phyloP scores from a whole-genome alignment of 2,113 vertebrate genomes.

The Mesitornis unicolor region DNA sequence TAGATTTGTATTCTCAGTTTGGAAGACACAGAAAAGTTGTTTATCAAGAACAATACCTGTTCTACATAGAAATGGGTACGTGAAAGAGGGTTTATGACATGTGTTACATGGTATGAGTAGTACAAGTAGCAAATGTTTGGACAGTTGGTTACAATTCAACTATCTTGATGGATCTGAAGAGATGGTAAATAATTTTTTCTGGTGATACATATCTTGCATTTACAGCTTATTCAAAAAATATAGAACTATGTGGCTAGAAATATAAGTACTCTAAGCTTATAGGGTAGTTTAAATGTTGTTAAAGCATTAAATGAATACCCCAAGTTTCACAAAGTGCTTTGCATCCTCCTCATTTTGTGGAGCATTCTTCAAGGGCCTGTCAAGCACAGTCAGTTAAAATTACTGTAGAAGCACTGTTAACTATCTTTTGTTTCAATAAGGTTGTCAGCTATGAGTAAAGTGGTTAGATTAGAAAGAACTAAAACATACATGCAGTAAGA shows the following conservation, averaged over 20 bases:
- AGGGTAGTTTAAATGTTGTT: slow-evolving; percentile 1
- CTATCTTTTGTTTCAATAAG: background rate
- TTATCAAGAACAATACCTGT: background rate
- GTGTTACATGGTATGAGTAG: slow-evolving; percentile 17
- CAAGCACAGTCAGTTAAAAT: background rate
- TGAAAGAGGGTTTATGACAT: slow-evolving; percentile 30
- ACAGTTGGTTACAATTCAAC: background rate
- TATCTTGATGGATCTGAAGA: background rate
- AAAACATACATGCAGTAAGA: background rate
- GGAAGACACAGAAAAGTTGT: background rate
- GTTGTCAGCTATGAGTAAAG: background rate
- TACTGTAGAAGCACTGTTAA: background rate
- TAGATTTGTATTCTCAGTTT: background rate
- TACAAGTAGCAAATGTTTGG: background rate
- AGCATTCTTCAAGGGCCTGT: background rate
- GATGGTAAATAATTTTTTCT: background rate
- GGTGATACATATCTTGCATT: background rate
- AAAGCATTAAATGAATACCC: background rate
- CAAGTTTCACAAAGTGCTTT: background rate
- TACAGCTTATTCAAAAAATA: background rate
- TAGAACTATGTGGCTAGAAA: background rate
- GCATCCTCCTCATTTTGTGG: background rate
- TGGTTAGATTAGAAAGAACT: background rate
- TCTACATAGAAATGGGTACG: background rate
- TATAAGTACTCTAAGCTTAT: background rate